These are phyloP conservation scores for Drosophila aff. DNA, from an alignment of 1,140 invertebrate genomes.

Conservation along the genomic window DNA sequence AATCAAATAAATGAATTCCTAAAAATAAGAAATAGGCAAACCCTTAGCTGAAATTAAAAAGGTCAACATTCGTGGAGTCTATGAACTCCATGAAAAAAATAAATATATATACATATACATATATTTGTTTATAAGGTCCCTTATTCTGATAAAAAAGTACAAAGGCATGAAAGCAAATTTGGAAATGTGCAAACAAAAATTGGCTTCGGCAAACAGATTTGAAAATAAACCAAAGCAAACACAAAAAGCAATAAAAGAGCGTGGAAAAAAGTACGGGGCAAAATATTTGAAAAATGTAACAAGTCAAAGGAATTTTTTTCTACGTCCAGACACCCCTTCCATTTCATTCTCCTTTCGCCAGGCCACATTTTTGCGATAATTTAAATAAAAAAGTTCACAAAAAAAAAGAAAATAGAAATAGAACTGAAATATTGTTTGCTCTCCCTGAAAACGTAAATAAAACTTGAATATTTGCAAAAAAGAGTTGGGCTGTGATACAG, in stretches of 20 bases:
- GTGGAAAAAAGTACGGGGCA: conserved; percentile 17
- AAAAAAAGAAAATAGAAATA: conserved; percentile 3
- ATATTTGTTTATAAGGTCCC: background rate
- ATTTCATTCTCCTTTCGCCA: conserved; percentile 7
- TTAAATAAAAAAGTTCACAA: conserved; percentile 34
- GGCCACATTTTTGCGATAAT: conserved; percentile 35
- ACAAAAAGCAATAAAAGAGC: conserved; percentile 40
- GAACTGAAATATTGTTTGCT: conserved; percentile 23
- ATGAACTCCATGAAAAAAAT: conserved; percentile 14
- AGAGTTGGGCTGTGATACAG: conserved; percentile 2
- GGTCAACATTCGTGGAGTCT: conserved; percentile 15
- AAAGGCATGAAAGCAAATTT: conserved; percentile 41
- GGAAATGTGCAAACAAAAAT: conserved; percentile 38
- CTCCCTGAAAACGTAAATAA: conserved; percentile 21
- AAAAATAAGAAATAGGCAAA: background rate
- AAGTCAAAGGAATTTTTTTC: conserved; percentile 50
- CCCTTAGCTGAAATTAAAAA: conserved; percentile 1
- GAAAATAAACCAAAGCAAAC: conserved; percentile 47
- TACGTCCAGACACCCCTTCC: background rate
- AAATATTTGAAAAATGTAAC: conserved; percentile 47
- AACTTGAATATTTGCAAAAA: conserved; percentile 24
- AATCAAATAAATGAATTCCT: background rate
- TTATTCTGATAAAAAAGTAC: conserved; percentile 19
- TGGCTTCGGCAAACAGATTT: conserved; percentile 42
- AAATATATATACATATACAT: background rate